Percentiles rank a stretch among this genome's conserved stretches.
Conservation (phyloP, 1,140 invertebrate genomes). For the Dendroctonus ponderosae region DNA sequence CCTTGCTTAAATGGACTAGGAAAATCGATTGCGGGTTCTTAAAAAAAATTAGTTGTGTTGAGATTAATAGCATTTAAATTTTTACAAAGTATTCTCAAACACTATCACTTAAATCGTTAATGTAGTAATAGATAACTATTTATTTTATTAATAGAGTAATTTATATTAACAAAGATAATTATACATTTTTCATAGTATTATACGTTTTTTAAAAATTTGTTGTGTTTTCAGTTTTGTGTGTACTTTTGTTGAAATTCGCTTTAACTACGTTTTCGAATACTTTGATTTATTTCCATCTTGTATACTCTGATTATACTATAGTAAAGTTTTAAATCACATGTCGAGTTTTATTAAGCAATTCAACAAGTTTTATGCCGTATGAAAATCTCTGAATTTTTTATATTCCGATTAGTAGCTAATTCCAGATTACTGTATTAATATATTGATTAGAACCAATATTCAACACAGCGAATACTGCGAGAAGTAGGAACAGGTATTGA, state of each 20-base stretch:
- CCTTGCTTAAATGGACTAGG: neutral
- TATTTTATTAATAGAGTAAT: constrained; percentile 43
- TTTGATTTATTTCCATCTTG: constrained; percentile 15
- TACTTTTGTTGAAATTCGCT: constrained; percentile 8
- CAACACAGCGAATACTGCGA: too few species aligned
- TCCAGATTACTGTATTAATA: too few species aligned
- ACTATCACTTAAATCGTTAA: constrained; percentile 22
- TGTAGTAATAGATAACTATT: constrained; percentile 36
- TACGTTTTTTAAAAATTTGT: constrained; percentile 24
- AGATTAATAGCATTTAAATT: constrained; percentile 25
- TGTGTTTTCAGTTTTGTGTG: constrained; percentile 28
- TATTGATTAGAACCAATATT: too few species aligned
- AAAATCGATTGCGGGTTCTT: constrained; percentile 3
- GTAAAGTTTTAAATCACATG: constrained; percentile 25
- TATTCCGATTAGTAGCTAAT: too few species aligned
- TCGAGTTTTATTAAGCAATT: constrained; percentile 4
- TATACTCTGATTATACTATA: constrained; percentile 28
- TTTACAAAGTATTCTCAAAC: constrained; percentile 26
- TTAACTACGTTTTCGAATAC: constrained; percentile 9
- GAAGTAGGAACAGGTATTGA: too few species aligned
- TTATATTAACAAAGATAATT: constrained; percentile 40
- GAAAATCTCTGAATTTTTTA: too few species aligned
- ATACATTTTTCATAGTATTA: constrained; percentile 38
- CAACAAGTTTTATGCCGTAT: too few species aligned
- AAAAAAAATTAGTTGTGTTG: constrained; percentile 24